These are phyloP conservation scores for Ictalurus punctatus DNA, from an alignment of 2,113 vertebrate genomes.

Conservation along the genomic window DNA sequence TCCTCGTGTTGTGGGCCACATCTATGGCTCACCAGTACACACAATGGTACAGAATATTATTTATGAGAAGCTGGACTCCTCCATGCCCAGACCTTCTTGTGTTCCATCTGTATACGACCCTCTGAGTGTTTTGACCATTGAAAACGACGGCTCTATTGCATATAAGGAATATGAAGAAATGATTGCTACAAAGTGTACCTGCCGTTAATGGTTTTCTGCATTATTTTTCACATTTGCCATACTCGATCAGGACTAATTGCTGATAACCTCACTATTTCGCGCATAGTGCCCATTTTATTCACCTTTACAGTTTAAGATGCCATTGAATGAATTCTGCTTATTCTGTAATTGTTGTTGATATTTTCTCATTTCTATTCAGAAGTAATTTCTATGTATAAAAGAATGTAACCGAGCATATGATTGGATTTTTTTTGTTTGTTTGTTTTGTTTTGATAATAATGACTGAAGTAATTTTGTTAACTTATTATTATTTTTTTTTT, in stretches of 20 bases:
- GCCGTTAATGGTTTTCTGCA: constrained; percentile 73
- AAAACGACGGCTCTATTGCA: constrained; percentile 85
- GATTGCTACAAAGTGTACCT: constrained; percentile 92
- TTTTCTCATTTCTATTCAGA: constrained; percentile 51
- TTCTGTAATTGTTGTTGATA: constrained; percentile 40
- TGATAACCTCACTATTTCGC: constrained; percentile 27
- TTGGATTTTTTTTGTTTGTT: constrained; percentile 45
- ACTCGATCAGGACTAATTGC: constrained; percentile 20
- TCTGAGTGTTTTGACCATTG: constrained; percentile 86
- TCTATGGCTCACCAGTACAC: constrained; percentile 89
- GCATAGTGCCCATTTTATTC: constrained; percentile 54
- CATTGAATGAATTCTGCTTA: constrained; percentile 58
- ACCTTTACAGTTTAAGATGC: constrained; percentile 52
- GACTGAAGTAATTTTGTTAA: constrained; percentile 68
- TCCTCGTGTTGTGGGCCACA: constrained; percentile 78
- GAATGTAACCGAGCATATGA: constrained; percentile 46
- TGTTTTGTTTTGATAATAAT: background rate
- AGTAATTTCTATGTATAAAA: constrained; percentile 39
- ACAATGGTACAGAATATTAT: constrained; percentile 94
- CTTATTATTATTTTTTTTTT: constrained; percentile 60
- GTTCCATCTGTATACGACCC: constrained; percentile 89
- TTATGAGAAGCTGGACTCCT: constrained; percentile 84
- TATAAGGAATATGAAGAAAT: constrained; percentile 95
- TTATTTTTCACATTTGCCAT: constrained; percentile 35
- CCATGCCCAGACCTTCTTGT: constrained; percentile 85